Percentiles rank a stretch among this genome's conserved stretches.
phyloP scores from a whole-genome alignment of 2,113 vertebrate species.

The Megalops atlanticus region DNA sequence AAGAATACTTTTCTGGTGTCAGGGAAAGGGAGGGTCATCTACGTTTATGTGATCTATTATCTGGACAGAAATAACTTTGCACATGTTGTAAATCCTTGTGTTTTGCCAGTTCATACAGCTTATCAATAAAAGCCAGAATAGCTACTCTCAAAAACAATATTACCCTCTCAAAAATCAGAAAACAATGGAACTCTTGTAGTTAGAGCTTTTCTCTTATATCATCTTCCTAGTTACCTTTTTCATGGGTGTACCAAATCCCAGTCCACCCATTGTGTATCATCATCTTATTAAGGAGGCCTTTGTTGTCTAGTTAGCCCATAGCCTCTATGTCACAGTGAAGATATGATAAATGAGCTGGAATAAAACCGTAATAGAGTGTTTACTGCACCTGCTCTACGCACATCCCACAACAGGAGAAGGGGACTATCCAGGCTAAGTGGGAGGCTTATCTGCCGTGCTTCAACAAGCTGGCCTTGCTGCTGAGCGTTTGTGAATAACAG shows the following conservation, averaged over 20 bases:
- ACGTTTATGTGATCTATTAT: slow-evolving; percentile 4
- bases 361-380: not conserved
- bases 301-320: not conserved
- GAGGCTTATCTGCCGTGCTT: not conserved
- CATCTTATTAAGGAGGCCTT: not conserved
- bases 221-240: too few relatives aligned
- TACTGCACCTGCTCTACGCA: not conserved
- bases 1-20: slow-evolving; percentile 18
- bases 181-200: not conserved
- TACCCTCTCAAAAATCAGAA: not conserved
- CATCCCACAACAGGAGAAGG: not conserved
- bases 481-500: not conserved
- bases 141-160: not conserved
- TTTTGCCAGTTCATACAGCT: not conserved
- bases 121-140: not conserved
- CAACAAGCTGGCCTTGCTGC: not conserved
- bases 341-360: not conserved
- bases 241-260: not conserved
- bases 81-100: not conserved
- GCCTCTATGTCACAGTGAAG: not conserved
- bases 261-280: not conserved
- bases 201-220: not conserved
- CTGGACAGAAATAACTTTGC: not conserved
- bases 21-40: not conserved
- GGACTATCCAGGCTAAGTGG: not conserved